phyloP scores from a whole-genome alignment of 2,113 vertebrate genomes.

The Coregonus clupeaformis region DNA sequence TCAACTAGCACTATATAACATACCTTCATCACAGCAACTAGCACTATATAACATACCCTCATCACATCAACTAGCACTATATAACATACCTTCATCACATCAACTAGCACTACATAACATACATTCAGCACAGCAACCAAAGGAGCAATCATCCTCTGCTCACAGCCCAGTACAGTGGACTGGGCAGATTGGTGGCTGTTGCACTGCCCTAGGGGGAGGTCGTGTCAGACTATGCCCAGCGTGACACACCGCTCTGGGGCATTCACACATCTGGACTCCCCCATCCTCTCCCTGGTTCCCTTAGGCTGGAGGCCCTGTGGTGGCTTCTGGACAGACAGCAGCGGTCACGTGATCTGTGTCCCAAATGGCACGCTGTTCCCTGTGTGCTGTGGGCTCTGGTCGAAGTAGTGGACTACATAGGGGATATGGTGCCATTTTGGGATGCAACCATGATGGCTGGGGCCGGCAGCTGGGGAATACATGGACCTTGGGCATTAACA shows the following conservation, averaged over 20 bases:
- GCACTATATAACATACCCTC: too few species aligned
- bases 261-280: conserved; percentile 42
- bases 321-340: conserved; percentile 31
- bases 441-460: too few species aligned
- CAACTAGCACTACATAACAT: too few species aligned
- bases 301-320: conserved; percentile 28
- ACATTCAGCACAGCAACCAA: not conserved
- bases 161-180: too few species aligned
- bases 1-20: too few species aligned
- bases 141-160: not conserved
- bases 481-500: not conserved
- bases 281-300: conserved; percentile 19
- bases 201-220: conserved; percentile 49
- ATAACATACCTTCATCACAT: too few species aligned
- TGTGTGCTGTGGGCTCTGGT: too few species aligned
- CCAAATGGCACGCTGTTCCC: too few species aligned
- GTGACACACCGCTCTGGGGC: conserved; percentile 45
- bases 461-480: not conserved
- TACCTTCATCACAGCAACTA: too few species aligned
- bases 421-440: not conserved
- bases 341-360: too few species aligned
- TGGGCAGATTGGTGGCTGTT: conserved; percentile 27
- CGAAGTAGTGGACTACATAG: conserved; percentile 16
- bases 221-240: conserved; percentile 29
- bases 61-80: too few species aligned